These are phyloP conservation scores for Macroramphosus scolopax DNA, from an alignment of 2,797 vertebrate genomes.

Conservation along the genomic window DNA sequence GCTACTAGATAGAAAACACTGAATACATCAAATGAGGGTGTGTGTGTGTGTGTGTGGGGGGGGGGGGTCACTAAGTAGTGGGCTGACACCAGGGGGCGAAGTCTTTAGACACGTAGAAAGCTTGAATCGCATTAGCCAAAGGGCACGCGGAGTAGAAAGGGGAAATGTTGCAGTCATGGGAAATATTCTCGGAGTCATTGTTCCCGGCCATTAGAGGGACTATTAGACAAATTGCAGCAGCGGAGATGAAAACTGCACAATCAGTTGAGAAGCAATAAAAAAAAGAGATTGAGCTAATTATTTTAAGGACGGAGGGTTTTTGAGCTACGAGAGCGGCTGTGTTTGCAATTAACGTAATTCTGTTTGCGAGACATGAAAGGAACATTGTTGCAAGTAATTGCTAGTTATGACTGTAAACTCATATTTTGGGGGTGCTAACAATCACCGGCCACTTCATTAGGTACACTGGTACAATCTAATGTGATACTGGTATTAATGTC, in stretches of 20 bases:
- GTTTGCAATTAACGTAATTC: no score
- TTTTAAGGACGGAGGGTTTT: no score
- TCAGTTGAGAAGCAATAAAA: conserved; percentile 32
- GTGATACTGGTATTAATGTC: no score
- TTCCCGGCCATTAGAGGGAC: conserved; percentile 32
- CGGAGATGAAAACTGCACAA: conserved; percentile 20
- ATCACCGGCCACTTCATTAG: no score
- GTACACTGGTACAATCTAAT: no score
- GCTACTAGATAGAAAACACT: conserved; percentile 3
- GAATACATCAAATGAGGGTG: conserved; percentile 29
- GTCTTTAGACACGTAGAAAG: conserved; percentile 62
- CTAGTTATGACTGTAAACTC: no score
- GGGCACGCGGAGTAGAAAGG: conserved; percentile 55
- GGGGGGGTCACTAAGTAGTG: conserved; percentile 46
- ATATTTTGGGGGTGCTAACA: no score
- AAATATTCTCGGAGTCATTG: conserved; percentile 59
- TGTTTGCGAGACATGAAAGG: no score
- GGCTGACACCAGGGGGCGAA: conserved; percentile 70
- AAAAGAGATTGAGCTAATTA: conserved; percentile 15
- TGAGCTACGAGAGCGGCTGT: no score
- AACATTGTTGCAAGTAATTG: no score
- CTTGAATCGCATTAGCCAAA: conserved; percentile 66
- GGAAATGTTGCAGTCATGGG: conserved; percentile 61
- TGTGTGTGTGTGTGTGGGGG: conserved; percentile 24
- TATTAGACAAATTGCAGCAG: conserved; percentile 30